Percentiles rank a stretch among this genome's conserved stretches.
phyloP scores from a whole-genome alignment of 2,113 vertebrate species.

The Chionodraco myersi region DNA sequence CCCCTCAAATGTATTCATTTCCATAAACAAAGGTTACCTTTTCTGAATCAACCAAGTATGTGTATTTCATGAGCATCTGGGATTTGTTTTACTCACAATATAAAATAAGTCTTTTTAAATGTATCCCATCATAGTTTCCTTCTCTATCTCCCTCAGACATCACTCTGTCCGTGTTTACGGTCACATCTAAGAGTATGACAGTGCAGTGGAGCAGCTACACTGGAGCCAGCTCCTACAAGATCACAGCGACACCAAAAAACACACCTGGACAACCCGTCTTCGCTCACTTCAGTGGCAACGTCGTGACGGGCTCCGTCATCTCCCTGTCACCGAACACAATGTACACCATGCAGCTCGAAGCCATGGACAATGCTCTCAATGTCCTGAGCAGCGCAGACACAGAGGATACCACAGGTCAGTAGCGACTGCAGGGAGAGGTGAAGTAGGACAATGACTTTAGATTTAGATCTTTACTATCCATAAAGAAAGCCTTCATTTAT shows the following conservation, averaged over 20 bases:
- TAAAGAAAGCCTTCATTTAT: background rate
- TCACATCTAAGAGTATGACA: slow-evolving; percentile 84
- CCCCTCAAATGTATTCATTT: background rate
- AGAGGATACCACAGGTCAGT: slow-evolving; percentile 79
- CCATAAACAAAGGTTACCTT: background rate
- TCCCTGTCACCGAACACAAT: slow-evolving; percentile 83
- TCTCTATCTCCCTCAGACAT: slow-evolving; percentile 64
- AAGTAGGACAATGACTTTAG: background rate
- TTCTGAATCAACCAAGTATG: background rate
- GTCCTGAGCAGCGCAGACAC: slow-evolving; percentile 76
- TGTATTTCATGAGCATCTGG: background rate
- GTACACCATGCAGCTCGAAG: slow-evolving; percentile 83
- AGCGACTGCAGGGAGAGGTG: background rate
- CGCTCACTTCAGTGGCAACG: slow-evolving; percentile 78
- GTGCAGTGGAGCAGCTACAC: slow-evolving; percentile 77
- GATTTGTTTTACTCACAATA: background rate
- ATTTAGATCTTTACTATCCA: background rate
- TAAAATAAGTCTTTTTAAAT: background rate
- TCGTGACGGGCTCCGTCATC: slow-evolving; percentile 81
- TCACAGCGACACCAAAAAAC: slow-evolving; percentile 81
- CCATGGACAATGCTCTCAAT: slow-evolving; percentile 79
- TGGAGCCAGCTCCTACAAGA: slow-evolving; percentile 83
- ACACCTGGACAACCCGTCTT: slow-evolving; percentile 63
- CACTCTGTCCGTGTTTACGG: slow-evolving; percentile 80
- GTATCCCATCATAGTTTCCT: background rate